These are phyloP conservation scores for Caenorhabditis imperialis DNA, from an alignment of 2,888 invertebrate genomes.

Conservation along the genomic window DNA sequence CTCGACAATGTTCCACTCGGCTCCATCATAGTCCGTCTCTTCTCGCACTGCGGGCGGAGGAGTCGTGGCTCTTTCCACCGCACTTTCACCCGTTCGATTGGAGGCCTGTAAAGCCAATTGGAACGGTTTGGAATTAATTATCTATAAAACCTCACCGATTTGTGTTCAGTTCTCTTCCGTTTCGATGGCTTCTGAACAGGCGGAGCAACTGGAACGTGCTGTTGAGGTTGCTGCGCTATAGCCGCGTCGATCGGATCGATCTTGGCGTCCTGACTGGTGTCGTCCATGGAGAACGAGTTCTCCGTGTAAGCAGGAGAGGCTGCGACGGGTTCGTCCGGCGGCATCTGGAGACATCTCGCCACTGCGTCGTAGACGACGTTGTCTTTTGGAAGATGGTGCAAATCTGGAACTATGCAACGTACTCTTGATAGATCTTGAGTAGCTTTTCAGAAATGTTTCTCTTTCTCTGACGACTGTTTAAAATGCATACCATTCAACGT, in stretches of 20 bases:
- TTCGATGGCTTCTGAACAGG: conserved; percentile 6
- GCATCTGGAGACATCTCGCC: conserved; percentile 28
- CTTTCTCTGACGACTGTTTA: no score
- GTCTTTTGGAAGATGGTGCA: conserved; percentile 19
- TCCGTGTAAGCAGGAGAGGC: conserved; percentile 52
- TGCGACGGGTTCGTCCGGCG: conserved; percentile 59
- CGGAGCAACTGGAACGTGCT: background rate
- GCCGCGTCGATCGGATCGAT: conserved; percentile 2
- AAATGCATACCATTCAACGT: conserved; percentile 7
- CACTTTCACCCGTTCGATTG: conserved; percentile 7
- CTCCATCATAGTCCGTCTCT: conserved; percentile 80
- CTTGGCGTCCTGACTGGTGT: conserved; percentile 42
- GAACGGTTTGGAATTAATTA: background rate
- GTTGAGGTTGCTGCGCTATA: conserved; percentile 3
- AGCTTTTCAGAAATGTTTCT: background rate
- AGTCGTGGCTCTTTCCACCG: conserved; percentile 41
- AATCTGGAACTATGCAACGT: conserved; percentile 12
- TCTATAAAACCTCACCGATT: conserved; percentile 16
- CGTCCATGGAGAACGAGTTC: conserved; percentile 50
- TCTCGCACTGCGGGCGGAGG: conserved; percentile 52
- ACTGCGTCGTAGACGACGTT: conserved; percentile 32
- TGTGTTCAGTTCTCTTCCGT: conserved; percentile 4
- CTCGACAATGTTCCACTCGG: conserved; percentile 92
- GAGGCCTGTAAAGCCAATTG: conserved; percentile 2
- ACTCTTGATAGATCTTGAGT: background rate